A percentile compares a stretch with the other conserved stretches of the same genome.
phyloP scores from a whole-genome alignment of 2,888 invertebrate species.

The Lasius platythorax region DNA sequence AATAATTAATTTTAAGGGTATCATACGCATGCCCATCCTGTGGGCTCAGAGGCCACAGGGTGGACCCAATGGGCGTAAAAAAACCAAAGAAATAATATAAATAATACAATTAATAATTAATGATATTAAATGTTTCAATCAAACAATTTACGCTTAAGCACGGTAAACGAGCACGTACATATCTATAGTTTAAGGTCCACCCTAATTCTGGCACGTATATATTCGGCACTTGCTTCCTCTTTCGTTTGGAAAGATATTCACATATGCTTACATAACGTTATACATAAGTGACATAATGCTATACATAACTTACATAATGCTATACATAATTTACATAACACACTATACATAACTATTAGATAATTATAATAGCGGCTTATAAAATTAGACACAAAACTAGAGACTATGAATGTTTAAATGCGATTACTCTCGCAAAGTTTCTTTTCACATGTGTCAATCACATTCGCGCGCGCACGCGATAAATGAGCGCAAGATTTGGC shows the following conservation, averaged over 20 bases:
- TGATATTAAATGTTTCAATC: slow-evolving; percentile 7
- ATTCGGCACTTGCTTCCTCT: slow-evolving; percentile 9
- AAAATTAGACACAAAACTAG: neutral
- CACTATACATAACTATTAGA: neutral
- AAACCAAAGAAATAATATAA: neutral
- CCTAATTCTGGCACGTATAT: neutral
- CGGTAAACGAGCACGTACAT: neutral
- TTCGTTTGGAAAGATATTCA: neutral
- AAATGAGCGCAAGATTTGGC: neutral
- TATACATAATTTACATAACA: neutral
- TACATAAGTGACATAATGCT: neutral
- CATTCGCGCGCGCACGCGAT: neutral
- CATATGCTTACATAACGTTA: neutral
- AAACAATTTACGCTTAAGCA: slow-evolving; percentile 3
- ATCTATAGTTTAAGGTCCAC: neutral
- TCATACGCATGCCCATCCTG: neutral
- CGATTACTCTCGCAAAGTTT: neutral
- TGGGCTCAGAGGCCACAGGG: neutral
- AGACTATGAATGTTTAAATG: neutral
- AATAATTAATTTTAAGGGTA: neutral
- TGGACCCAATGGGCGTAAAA: neutral
- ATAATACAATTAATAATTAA: slow-evolving; percentile 15
- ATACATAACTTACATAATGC: neutral
- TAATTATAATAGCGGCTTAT: neutral
- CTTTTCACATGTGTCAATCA: slow-evolving; percentile 8